A percentile compares a stretch with the other conserved stretches of the same genome.
These are phyloP conservation scores for Benitochromis conjunctus DNA, from an alignment of 2,113 vertebrate species.

Conservation along the genomic window DNA sequence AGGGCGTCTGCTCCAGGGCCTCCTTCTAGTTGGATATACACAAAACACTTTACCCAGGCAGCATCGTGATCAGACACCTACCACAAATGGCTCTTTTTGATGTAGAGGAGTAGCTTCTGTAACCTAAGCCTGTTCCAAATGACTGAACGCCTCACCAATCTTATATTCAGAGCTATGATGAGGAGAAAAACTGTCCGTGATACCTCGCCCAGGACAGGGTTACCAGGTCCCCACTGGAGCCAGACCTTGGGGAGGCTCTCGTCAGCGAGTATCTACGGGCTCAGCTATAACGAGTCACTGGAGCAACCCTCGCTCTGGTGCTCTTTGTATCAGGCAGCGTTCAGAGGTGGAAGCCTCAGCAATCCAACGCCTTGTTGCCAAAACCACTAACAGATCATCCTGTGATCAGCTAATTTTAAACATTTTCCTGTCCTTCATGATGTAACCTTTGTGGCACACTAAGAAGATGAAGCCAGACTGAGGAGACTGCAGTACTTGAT, in stretches of 20 bases:
- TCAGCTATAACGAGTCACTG: neutral
- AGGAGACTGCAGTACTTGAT: neutral
- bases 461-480: neutral
- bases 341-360: neutral
- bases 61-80: neutral
- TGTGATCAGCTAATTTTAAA: neutral
- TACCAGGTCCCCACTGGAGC: fast-evolving
- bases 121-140: neutral
- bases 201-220: neutral
- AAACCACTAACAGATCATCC: neutral
- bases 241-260: neutral
- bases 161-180: neutral
- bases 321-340: neutral
- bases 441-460: neutral
- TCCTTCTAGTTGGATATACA: neutral
- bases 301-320: fast-evolving
- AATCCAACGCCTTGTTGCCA: neutral
- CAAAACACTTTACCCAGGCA: neutral
- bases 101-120: neutral
- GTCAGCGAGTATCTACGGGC: neutral
- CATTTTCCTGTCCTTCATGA: neutral
- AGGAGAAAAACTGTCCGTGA: neutral
- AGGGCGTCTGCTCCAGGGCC: neutral
- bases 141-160: neutral
- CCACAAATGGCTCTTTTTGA: neutral